A percentile compares a stretch with the other conserved stretches of the same genome.
Conservation (phyloP, 2,113 vertebrate genomes). For the Redunca redunca region DNA sequence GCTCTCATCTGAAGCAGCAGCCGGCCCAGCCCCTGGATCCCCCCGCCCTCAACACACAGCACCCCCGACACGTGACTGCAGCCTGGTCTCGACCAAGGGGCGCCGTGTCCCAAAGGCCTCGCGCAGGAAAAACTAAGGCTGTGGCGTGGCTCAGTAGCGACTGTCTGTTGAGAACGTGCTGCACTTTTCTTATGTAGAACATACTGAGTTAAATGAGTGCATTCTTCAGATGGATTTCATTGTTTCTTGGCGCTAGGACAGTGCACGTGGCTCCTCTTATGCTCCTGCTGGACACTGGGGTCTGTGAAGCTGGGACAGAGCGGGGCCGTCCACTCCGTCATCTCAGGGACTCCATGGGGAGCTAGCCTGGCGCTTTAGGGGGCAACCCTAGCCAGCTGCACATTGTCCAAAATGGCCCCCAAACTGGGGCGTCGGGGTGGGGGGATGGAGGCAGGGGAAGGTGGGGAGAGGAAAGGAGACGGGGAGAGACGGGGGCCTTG, state of each 20-base stretch:
- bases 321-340: accelerated
- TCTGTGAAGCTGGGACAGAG: too few species aligned
- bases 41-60: accelerated
- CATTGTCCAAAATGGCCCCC: neutral
- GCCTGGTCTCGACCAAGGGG: neutral
- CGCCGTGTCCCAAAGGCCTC: accelerated
- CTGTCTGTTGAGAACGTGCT: too few species aligned
- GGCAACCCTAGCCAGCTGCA: neutral
- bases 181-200: too few species aligned
- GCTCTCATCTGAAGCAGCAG: neutral
- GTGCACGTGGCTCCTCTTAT: accelerated
- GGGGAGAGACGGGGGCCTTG: neutral
- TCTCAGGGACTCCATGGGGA: accelerated
- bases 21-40: accelerated
- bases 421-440: accelerated
- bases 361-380: accelerated
- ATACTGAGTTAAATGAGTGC: too few species aligned
- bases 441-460: neutral
- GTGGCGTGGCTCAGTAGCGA: accelerated
- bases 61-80: accelerated
- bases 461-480: neutral
- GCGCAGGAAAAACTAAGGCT: neutral
- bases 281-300: accelerated
- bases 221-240: neutral
- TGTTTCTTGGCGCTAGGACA: neutral